A percentile compares a stretch with the other conserved stretches of the same genome.
Conservation (phyloP, 1,140 invertebrate genomes). For the Listronotus bonariensis region DNA sequence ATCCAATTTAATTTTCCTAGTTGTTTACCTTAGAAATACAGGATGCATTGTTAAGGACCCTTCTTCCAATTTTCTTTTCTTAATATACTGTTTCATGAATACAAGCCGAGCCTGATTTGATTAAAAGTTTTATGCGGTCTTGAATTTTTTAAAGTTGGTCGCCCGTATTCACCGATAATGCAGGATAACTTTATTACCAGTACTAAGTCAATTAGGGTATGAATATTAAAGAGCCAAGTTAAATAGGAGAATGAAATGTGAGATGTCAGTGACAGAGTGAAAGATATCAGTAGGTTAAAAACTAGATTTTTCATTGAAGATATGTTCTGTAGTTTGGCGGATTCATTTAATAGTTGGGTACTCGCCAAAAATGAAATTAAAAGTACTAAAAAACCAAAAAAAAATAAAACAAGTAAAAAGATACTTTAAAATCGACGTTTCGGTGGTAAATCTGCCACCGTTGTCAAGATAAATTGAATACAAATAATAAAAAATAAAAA, state of each 20-base stretch:
- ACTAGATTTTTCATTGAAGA: too few species aligned
- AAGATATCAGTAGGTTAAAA: too few species aligned
- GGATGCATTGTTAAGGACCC: constrained; percentile 41
- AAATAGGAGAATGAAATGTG: constrained; percentile 1
- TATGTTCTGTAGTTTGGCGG: too few species aligned
- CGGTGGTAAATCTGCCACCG: too few species aligned
- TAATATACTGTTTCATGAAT: constrained; percentile 41
- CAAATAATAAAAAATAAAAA: too few species aligned
- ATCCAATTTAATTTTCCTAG: constrained; percentile 43
- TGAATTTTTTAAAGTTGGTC: constrained; percentile 43
- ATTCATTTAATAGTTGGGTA: too few species aligned
- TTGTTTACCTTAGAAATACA: constrained; percentile 38
- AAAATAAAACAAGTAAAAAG: too few species aligned
- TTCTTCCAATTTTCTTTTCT: constrained; percentile 43
- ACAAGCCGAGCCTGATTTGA: constrained; percentile 41
- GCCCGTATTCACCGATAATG: constrained; percentile 34
- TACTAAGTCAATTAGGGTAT: constrained; percentile 45
- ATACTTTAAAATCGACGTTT: too few species aligned
- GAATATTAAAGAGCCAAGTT: constrained; percentile 41
- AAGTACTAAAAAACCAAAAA: too few species aligned
- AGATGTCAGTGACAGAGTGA: background rate
- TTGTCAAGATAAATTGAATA: too few species aligned
- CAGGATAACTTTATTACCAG: constrained; percentile 39
- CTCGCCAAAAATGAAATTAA: too few species aligned
- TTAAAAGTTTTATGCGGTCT: constrained; percentile 47